phyloP scores from a whole-genome alignment of 2,888 invertebrate species.

The Andricus curvator region DNA sequence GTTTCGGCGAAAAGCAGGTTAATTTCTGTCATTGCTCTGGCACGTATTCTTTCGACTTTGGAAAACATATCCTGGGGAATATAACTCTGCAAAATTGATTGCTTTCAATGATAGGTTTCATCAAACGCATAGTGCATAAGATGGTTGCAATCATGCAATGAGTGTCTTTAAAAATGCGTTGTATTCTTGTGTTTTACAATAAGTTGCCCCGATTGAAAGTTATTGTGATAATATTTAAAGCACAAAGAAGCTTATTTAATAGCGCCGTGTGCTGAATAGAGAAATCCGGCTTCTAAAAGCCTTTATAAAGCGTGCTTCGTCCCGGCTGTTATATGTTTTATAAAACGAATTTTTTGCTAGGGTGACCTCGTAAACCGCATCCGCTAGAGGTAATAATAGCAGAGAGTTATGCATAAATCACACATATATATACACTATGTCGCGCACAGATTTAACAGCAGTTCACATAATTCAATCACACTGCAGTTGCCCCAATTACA shows the following conservation, averaged over 20 bases:
- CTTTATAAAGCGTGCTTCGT: neutral
- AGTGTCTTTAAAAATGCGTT: no score
- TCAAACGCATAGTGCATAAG: neutral
- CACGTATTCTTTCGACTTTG: neutral
- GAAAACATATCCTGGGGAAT: neutral
- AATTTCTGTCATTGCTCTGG: slow-evolving; percentile 25
- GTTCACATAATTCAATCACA: slow-evolving; percentile 33
- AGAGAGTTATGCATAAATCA: slow-evolving; percentile 20
- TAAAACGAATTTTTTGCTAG: slow-evolving; percentile 11
- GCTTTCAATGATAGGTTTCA: neutral
- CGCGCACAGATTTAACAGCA: slow-evolving; percentile 33
- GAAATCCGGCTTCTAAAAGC: neutral
- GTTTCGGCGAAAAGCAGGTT: slow-evolving; percentile 19
- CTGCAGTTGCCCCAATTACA: slow-evolving; percentile 23
- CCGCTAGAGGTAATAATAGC: slow-evolving; percentile 32
- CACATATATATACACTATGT: slow-evolving; percentile 27
- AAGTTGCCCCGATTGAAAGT: neutral
- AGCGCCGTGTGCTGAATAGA: neutral
- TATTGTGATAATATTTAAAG: neutral
- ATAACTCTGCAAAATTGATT: neutral
- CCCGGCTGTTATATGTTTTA: slow-evolving; percentile 18
- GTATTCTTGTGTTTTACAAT: no score
- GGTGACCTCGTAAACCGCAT: slow-evolving; percentile 32
- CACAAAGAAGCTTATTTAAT: slow-evolving; percentile 2
- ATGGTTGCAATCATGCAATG: no score